These are phyloP conservation scores for Hydrochoerus hydrochaeris DNA, from an alignment of 2,113 vertebrate genomes.

Conservation along the genomic window DNA sequence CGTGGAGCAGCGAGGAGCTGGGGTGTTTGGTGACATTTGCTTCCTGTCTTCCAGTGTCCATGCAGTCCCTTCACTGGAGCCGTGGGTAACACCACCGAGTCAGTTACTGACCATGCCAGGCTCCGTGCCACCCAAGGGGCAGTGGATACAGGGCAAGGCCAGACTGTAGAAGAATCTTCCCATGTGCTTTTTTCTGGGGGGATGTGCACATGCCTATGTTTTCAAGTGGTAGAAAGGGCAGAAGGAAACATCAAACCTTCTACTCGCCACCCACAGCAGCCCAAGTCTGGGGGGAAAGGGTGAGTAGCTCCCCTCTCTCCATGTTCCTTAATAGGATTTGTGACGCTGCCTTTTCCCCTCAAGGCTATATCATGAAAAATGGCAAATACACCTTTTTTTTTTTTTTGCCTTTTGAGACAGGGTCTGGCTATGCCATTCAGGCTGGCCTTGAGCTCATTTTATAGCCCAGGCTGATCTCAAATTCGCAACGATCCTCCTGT, in stretches of 20 bases:
- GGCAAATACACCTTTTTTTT: background rate
- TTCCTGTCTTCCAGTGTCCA: background rate
- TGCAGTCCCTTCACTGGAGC: background rate
- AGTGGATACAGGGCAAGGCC: background rate
- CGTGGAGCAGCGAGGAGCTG: background rate
- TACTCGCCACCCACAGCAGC: background rate
- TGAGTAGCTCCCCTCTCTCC: background rate
- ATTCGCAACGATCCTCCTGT: no score
- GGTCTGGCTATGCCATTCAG: no score
- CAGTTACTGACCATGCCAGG: background rate
- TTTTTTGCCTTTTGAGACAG: no score
- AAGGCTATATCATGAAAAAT: slow-evolving; percentile 21
- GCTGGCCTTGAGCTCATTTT: no score
- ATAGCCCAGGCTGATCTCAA: no score
- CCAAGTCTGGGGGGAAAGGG: accelerated
- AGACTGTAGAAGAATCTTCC: background rate
- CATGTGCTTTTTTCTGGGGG: background rate
- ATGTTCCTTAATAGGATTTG: background rate
- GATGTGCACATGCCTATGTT: background rate
- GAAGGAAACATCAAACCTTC: background rate
- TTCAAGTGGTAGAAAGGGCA: background rate
- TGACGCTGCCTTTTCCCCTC: background rate
- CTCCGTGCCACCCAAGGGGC: background rate
- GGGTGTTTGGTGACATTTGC: background rate
- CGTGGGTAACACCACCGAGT: background rate